A percentile compares a stretch with the other conserved stretches of the same genome.
These are phyloP conservation scores for Prorops nasuta DNA, from an alignment of 1,140 invertebrate genomes.

Conservation along the genomic window DNA sequence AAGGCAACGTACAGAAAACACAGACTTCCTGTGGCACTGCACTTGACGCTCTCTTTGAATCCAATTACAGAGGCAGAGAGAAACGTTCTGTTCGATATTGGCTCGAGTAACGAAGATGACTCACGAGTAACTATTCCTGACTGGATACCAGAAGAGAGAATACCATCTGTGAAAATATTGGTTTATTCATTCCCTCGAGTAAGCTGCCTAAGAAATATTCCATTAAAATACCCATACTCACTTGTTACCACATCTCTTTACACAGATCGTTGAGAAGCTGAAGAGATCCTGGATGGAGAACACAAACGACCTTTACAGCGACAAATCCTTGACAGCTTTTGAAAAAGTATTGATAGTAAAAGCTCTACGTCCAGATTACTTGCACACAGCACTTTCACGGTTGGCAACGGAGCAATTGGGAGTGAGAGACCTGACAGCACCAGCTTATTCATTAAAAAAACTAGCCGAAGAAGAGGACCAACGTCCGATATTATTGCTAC, in stretches of 20 bases:
- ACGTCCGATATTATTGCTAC: conserved; percentile 69
- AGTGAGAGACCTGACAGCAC: conserved; percentile 40
- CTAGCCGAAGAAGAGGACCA: conserved; percentile 49
- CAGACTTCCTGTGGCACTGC: conserved; percentile 41
- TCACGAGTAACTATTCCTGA: conserved; percentile 35
- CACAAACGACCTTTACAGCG: conserved; percentile 50
- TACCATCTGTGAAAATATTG: conserved; percentile 33
- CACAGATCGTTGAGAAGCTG: conserved; percentile 44
- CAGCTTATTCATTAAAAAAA: conserved; percentile 42
- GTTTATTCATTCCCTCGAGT: conserved; percentile 36
- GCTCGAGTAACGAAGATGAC: conserved; percentile 21
- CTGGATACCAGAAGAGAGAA: conserved; percentile 46
- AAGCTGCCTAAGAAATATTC: conserved; percentile 1
- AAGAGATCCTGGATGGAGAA: conserved; percentile 45
- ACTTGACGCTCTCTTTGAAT: conserved; percentile 43
- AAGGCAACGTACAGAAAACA: conserved; percentile 49
- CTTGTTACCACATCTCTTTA: neutral
- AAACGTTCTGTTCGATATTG: conserved; percentile 38
- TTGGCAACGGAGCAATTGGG: conserved; percentile 70
- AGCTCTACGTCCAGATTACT: conserved; percentile 77
- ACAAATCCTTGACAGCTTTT: conserved; percentile 68
- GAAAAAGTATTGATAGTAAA: conserved; percentile 83
- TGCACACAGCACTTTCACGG: conserved; percentile 69
- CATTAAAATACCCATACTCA: neutral
- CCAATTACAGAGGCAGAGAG: conserved; percentile 42